Conservation (phyloP, 2,797 vertebrate species). For the Gadopsis bispinosus region DNA sequence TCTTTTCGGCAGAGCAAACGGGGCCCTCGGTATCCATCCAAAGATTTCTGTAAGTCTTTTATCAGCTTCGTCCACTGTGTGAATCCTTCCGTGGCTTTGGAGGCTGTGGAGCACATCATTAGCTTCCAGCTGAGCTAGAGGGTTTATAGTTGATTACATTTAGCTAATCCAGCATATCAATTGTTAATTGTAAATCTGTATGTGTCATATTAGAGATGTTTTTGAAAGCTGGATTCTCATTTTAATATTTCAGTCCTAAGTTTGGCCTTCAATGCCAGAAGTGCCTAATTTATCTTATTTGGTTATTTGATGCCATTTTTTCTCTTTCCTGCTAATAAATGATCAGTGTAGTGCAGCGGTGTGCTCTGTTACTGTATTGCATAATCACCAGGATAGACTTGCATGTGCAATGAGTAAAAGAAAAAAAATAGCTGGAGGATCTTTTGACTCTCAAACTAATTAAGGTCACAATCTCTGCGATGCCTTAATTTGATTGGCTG, state of each 20-base stretch:
- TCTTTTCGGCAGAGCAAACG: constrained; percentile 82
- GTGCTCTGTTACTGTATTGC: constrained; percentile 35
- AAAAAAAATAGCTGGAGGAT: constrained; percentile 42
- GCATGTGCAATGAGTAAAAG: constrained; percentile 21
- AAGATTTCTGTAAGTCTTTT: constrained; percentile 89
- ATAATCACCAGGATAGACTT: constrained; percentile 46
- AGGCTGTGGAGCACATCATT: constrained; percentile 37
- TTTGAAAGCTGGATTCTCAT: constrained; percentile 16
- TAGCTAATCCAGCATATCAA: constrained; percentile 10
- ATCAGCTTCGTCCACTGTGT: constrained; percentile 52
- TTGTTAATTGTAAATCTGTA: constrained; percentile 23
- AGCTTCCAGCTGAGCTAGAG: constrained; percentile 33
- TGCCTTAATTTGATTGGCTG: constrained; percentile 76
- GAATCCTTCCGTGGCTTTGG: constrained; percentile 47
- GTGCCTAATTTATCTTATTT: constrained; percentile 5
- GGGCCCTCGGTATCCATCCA: constrained; percentile 77
- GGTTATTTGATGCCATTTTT: background rate
- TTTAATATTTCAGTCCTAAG: constrained; percentile 8
- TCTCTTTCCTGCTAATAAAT: background rate
- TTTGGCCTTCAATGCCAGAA: background rate
- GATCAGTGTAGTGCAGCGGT: background rate
- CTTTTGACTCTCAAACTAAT: constrained; percentile 68
- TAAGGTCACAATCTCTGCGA: constrained; percentile 75
- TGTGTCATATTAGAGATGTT: constrained; percentile 30
- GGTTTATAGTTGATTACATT: constrained; percentile 28